A percentile compares a stretch with the other conserved stretches of the same genome.
These are phyloP conservation scores for Tupaia tana DNA, from an alignment of 2,113 vertebrate genomes.

Conservation along the genomic window DNA sequence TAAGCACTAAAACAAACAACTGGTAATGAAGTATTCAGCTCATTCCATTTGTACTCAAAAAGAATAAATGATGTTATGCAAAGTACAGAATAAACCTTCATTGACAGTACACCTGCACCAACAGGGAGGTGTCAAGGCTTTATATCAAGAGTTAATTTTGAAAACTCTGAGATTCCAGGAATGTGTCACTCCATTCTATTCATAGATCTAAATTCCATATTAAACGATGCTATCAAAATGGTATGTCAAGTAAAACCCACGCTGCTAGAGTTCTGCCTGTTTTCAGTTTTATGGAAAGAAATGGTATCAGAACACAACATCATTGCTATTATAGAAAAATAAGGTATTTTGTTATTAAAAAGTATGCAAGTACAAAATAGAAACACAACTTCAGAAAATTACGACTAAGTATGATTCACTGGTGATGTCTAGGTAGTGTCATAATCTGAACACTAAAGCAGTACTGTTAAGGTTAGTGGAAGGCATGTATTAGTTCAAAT, in stretches of 20 bases:
- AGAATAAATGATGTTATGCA: not conserved
- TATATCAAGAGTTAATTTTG: not conserved
- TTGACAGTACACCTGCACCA: not conserved
- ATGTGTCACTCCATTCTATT: not conserved
- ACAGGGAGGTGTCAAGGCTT: not conserved
- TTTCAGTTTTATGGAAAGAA: slow-evolving; percentile 9
- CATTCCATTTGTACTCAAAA: not conserved
- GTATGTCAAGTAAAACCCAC: not conserved
- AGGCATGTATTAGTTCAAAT: not conserved
- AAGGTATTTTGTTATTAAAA: not conserved
- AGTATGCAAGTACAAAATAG: not conserved
- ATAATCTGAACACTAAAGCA: not conserved
- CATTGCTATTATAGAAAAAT: not conserved
- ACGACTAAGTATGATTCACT: not conserved
- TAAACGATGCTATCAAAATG: not conserved
- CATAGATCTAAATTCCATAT: not conserved
- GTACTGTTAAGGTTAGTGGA: not conserved
- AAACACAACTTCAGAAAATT: not conserved
- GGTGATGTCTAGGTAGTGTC: not conserved
- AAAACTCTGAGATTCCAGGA: not conserved
- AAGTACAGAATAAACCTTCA: not conserved
- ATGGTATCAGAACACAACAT: not conserved
- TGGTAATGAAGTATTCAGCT: not conserved
- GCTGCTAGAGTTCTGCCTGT: not conserved
- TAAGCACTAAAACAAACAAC: not conserved